Base-by-base conservation (phyloP, 2,888 invertebrate species). In the Drosophila stalkeri region DNA sequence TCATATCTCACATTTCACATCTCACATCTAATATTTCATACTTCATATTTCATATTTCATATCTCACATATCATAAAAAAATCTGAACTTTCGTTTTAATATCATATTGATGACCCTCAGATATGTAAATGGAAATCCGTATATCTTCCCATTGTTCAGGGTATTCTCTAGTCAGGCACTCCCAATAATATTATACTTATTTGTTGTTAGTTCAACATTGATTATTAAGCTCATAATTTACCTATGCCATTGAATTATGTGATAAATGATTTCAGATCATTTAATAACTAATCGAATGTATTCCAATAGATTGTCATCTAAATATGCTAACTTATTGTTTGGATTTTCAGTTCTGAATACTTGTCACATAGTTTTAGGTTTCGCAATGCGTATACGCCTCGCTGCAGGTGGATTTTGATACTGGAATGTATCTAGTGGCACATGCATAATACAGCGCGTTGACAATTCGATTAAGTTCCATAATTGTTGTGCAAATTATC, bases 391-490 rank as follows among this genome's bases (percentile, higher is more conserved):
- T 59, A 88, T 77, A 85, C 80, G 77, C 43, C 33, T 27, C 64
- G 47, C 71, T 54, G 66, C 56, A 51, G 57, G 9, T 41, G 43
- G 44, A 59, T 12, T 18, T 20, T 51, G 14, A 14, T 14, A 16
- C 43, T 51, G 27, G 31, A 39, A 18, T 54, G 37, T 8, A 23
- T 33, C 46, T n/a, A 23, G 72, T 46, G 72, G 33, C 49, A 44
- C 16, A 49, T 60, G 43, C 56, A 47, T 59, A 70, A 70, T 66
- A 52, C 74, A 67, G 75, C 57, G 54, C 70, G 78, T 72, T 87
- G 86, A 82, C 86, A 86, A 86, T 86, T 90, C 86, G 90, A 86
- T 90, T 86, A 86, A 90, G 89, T 88, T 84, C 75, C 80, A 75
- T 84, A 89, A 86, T 89, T 89, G 79, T 74, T 86, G 84, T 63